Evolutionary conservation across 2,113 vertebrate species (phyloP), one percentile per base, ranked within the genome.

Genomic region (Amazona guildingii): DNA sequence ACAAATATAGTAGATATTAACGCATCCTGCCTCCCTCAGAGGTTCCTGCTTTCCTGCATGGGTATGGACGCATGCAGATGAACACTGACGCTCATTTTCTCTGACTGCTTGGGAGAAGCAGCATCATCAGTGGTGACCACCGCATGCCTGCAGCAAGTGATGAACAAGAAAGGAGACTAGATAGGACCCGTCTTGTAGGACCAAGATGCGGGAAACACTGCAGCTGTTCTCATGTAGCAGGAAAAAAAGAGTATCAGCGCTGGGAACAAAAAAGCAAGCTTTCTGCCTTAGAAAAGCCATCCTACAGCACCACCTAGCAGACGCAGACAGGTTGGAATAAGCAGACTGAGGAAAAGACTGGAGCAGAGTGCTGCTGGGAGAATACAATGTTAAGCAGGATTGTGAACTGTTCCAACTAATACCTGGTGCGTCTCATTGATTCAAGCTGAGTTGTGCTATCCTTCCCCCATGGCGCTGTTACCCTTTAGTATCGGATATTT

Each of bases 231-330:
- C 29, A 5, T 23, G 35, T 11, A 33, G 54, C 37, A 81, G 57
- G 20, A 24, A 12, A 83, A 72, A 78, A 86, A 27, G 78, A 28
- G 6, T 4, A 11, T 3, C 55, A 3, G 3, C 23, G 63, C 37
- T 7, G 4, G 12, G 11, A 72, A 59, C 3, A 24, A 68, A 57
- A 57, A 72, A 21, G 6, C 33, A 33, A 16, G 41, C 44, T 80
- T 77, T 62, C 48, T 91, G 49, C 44, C n/a, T 46, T 52, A 49
- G 86, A 86, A 97, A 95, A 95, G 51, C 33, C 92, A 92, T 96
- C 91, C 78, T 57, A 95, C 86, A 97, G 95, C 94, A 91, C 97
- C 97, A 97, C 62, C 97, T 97, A 97, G 95, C 94, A 96, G 94
- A 35, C 73, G 48, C 37, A 20, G 55, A 29, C 13, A 27, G 41